Base-by-base conservation (phyloP, 2,888 invertebrate genomes). In the Drosophila rellima region DNA sequence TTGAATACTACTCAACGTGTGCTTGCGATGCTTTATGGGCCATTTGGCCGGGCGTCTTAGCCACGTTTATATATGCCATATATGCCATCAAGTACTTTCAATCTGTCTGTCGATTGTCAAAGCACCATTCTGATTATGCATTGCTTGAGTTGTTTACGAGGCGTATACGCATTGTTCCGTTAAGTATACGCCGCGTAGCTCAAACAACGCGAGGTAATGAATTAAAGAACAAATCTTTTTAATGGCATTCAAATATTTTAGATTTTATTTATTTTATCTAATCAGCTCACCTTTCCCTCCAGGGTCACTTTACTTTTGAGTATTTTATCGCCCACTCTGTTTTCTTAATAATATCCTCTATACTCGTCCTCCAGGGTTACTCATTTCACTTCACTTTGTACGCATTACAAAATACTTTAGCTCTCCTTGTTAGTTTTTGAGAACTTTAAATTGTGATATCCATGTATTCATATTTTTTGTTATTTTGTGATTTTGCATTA, bases 11-110 rank as follows among this genome's bases (percentile, higher is more conserved):
- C 63, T 64, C 56, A 45, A 35, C 62, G 35, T 26, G 15, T 29
- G 47, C 17, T 15, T 31, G 26, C 67, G 47, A 44, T 17, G 67
- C 42, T 60, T 67, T 74, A 70, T 70, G 57, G 75, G 26, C 64
- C 74, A 74, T 74, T 74, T 75, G 33, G 15, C 37, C 8, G 54
- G 44, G 62, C 47, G 56, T 47, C 66, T 60, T 69, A 18, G 33
- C 47, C 37, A 52, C 40, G 33, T 48, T 48, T 48, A 33, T 13
- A 29, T 26, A 15, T 6, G 4, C 23, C n/a, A 45, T 29, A 26
- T 26, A 13, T n/a, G 44, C 55, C 61, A 54, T 59, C 65, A 45
- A 69, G 50, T 29, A 17, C 44, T 35, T 23, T 23, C 29, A 26
- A 42, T 55, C 44, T 20, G 42, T 39, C 26, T 39, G 18, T 8